Evolutionary conservation across 2,888 invertebrate genomes (phyloP).

Genomic region (Carterocephalus palaemon): DNA sequence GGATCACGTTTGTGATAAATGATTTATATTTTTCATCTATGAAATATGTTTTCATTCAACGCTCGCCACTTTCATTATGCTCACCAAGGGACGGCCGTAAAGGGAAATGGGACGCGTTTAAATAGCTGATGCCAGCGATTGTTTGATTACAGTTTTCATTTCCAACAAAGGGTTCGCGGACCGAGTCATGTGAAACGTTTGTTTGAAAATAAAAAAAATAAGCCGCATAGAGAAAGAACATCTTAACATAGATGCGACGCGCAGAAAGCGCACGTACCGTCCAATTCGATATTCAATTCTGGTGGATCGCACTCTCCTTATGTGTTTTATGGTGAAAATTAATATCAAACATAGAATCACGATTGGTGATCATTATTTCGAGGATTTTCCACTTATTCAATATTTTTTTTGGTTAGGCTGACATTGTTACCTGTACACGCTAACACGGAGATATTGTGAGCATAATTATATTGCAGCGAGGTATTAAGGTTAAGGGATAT

Average conservation of each 20-base stretch:
- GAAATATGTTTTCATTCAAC: constrained; percentile 10
- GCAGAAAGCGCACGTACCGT: neutral
- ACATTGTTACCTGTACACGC: too few species aligned
- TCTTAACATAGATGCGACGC: constrained; percentile 6
- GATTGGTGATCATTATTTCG: too few species aligned
- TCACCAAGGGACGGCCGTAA: constrained; percentile 7
- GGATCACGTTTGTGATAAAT: constrained; percentile 15
- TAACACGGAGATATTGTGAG: too few species aligned
- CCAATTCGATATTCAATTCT: constrained; percentile 3
- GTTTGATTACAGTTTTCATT: constrained; percentile 17
- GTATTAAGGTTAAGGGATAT: too few species aligned
- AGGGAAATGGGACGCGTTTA: constrained; percentile 14
- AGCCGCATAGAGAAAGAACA: constrained; percentile 1
- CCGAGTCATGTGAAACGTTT: constrained; percentile 10
- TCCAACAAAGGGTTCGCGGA: constrained; percentile 11
- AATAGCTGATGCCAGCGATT: constrained; percentile 10
- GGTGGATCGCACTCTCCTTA: constrained; percentile 1
- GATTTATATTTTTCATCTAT: constrained; percentile 10
- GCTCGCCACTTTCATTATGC: constrained; percentile 10
- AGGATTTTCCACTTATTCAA: too few species aligned
- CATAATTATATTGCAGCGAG: too few species aligned
- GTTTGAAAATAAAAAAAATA: constrained; percentile 18
- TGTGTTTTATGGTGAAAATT: too few species aligned
- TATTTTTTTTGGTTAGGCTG: too few species aligned
- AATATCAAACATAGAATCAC: too few species aligned